Base-by-base conservation (phyloP, 2,113 vertebrate species). In the Anoplopoma fimbria region DNA sequence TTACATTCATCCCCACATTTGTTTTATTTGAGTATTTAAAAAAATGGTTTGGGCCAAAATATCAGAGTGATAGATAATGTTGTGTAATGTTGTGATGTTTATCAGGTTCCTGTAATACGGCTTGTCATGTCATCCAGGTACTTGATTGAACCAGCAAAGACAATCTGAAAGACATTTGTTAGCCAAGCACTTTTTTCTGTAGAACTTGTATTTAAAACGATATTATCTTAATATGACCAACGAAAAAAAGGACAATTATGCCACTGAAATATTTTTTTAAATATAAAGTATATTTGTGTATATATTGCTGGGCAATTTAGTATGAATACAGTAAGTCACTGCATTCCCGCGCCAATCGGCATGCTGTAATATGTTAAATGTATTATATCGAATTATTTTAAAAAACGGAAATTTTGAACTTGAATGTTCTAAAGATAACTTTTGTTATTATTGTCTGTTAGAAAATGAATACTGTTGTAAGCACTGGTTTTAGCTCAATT, bases 41-140 rank as follows among this genome's bases (percentile, higher is more conserved):
- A 45, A n/a, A 64, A 36, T 23, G 5, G 8, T 34, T 10, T 31
- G 25, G 36, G 63, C 9, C 21, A 70, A 69, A 83, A 49, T 38
- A 69, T 51, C 55, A 40, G 68, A 62, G 38, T 70, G 17, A 53
- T 51, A 31, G 38, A 55, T 42, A 17, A 51, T 47, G 25, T 58
- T 36, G 42, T 45, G 7, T 19, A 14, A 4, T 61, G 21, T 47
- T 82, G 75, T 75, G 10, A 42, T 13, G 40, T 81, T 31, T 31
- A 79, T 74, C 55, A 65, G 70, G 70, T 83, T n/a, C 15, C 70
- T 51, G 3, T 34, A 64, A 36, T 69, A 40, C 47, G 34, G 53
- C 17, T 70, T 29, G 36, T 76, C 70, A 27, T 67, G 27, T 85
- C 36, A 49, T 82, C 55, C 75, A 90, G 89, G 91, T 92, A 92